Evolutionary conservation across 2,113 vertebrate species (phyloP).

Genomic region (Tetrao urogallus): DNA sequence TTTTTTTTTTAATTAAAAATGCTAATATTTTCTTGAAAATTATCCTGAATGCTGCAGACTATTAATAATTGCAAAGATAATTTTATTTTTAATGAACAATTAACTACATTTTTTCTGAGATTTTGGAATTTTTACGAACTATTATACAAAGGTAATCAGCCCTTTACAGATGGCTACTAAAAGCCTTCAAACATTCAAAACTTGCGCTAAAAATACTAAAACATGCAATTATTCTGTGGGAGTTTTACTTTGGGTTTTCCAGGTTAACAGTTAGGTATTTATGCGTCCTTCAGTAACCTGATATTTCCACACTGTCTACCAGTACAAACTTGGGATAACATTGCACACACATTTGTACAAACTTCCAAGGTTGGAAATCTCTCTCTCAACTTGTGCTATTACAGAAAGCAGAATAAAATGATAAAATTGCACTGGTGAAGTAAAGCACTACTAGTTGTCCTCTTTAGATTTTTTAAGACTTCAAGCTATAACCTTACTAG

Average conservation of each 20-base stretch:
- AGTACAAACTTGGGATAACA: neutral
- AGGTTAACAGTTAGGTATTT: neutral
- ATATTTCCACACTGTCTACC: neutral
- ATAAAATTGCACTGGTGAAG: neutral
- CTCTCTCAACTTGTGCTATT: neutral
- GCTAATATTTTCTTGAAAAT: neutral
- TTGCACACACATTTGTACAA: neutral
- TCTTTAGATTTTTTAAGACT: neutral
- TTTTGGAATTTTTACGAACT: neutral
- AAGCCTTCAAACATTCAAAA: neutral
- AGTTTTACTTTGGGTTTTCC: neutral
- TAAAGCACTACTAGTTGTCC: neutral
- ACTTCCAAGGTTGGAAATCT: neutral
- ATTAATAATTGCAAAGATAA: neutral
- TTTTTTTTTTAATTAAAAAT: neutral
- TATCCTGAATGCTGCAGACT: neutral
- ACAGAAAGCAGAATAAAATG: neutral
- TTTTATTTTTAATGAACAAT: neutral
- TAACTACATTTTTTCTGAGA: neutral
- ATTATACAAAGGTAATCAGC: neutral
- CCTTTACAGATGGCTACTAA: neutral
- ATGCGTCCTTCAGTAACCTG: neutral
- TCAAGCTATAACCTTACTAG: neutral
- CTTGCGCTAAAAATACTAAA: accelerated
- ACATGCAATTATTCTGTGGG: accelerated